A percentile compares a stretch with the other conserved stretches of the same genome.
Conservation (phyloP, 2,113 vertebrate genomes). For the Callopanchax toddi region DNA sequence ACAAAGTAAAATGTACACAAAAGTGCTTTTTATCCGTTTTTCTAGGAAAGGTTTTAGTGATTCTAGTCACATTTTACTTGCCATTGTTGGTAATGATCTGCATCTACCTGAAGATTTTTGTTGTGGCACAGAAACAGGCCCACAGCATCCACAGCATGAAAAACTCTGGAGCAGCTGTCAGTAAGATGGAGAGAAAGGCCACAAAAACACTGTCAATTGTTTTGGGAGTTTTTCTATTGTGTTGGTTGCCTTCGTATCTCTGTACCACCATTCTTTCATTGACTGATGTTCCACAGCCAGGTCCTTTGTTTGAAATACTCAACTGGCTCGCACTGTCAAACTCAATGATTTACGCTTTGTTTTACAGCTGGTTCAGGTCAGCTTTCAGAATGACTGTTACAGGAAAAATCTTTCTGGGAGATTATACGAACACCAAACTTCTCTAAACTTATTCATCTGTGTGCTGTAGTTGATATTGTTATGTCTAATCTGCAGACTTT, state of each 20-base stretch:
- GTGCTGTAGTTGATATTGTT: constrained; percentile 28
- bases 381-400: constrained; percentile 36
- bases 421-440: constrained; percentile 11
- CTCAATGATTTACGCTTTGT: constrained; percentile 47
- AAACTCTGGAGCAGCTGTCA: neutral
- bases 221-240: constrained; percentile 27
- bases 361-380: constrained; percentile 44
- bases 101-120: too few species aligned
- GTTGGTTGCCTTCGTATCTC: constrained; percentile 21
- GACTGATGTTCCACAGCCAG: too few species aligned
- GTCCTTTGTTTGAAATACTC: constrained; percentile 9
- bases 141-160: constrained; percentile 5
- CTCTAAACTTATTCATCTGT: too few species aligned
- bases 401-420: constrained; percentile 38
- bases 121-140: constrained; percentile 19
- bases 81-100: too few species aligned
- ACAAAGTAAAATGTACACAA: too few species aligned
- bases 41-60: too few species aligned
- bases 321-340: constrained; percentile 32
- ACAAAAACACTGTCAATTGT: constrained; percentile 35
- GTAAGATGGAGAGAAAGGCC: constrained; percentile 30
- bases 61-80: too few species aligned
- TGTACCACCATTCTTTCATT: constrained; percentile 5
- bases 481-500: too few species aligned
- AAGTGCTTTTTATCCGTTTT: too few species aligned